A percentile compares a stretch with the other conserved stretches of the same genome.
Evolutionary conservation across 2,888 invertebrate genomes (phyloP).

Genomic region (Neuroscelio doddi): DNA sequence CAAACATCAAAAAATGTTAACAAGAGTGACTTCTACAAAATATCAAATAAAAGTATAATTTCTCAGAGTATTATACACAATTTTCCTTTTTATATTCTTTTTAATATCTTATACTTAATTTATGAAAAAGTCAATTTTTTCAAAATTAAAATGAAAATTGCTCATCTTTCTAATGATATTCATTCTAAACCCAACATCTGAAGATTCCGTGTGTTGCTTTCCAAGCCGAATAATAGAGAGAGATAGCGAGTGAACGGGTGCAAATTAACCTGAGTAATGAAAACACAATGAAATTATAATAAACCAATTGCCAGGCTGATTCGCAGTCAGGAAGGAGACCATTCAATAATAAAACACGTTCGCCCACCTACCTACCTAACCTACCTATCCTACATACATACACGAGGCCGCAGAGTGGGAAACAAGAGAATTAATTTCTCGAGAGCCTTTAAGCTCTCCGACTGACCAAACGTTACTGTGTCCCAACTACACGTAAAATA

Average conservation of each 20-base stretch:
- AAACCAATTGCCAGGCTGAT: conserved; percentile 70
- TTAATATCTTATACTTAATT: too few relatives aligned
- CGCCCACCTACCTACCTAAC: conserved; percentile 47
- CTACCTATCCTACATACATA: conserved; percentile 34
- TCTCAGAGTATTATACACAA: too few relatives aligned
- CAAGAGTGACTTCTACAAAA: too few relatives aligned
- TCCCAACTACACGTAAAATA: conserved; percentile 50
- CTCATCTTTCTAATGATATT: conserved; percentile 34
- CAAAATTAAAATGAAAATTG: conserved; percentile 37
- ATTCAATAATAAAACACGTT: conserved; percentile 71
- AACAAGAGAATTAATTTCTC: conserved; percentile 69
- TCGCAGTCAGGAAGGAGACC: conserved; percentile 66
- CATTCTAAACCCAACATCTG: conserved; percentile 47
- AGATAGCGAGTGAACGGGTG: conserved; percentile 60
- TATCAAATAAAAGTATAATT: too few relatives aligned
- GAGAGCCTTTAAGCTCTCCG: conserved; percentile 69
- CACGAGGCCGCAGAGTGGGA: conserved; percentile 42
- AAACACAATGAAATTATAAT: conserved; percentile 71
- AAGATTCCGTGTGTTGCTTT: conserved; percentile 40
- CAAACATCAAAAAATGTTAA: too few relatives aligned
- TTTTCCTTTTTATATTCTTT: too few relatives aligned
- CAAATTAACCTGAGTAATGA: conserved; percentile 69
- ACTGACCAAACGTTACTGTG: conserved; percentile 64
- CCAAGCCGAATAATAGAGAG: conserved; percentile 62
- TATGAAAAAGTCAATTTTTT: too few relatives aligned